Evolutionary conservation across 2,888 invertebrate genomes (phyloP).

Genomic region (Neoascia interrupta): DNA sequence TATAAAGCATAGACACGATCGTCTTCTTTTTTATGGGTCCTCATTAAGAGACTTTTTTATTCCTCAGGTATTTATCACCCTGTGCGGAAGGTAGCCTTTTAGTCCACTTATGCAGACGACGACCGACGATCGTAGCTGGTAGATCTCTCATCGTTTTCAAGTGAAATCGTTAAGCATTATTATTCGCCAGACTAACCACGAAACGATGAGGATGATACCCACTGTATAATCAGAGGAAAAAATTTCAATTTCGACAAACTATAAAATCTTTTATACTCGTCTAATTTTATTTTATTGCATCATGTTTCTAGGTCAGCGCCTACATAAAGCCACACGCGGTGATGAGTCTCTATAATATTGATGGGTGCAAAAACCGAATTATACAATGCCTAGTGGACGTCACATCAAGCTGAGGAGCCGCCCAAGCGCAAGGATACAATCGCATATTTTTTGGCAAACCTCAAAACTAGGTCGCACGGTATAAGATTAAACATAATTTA

Average conservation of each 20-base stretch:
- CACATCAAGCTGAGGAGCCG: neutral
- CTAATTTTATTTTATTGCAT: conserved; percentile 53
- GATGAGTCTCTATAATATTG: conserved; percentile 32
- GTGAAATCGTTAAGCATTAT: neutral
- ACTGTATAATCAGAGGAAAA: too few relatives aligned
- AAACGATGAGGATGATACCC: too few relatives aligned
- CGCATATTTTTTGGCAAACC: neutral
- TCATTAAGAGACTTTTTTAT: conserved; percentile 25
- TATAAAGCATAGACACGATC: neutral
- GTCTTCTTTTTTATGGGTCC: conserved; percentile 2
- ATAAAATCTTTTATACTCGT: conserved; percentile 29
- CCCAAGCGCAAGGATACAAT: neutral
- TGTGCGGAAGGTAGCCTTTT: neutral
- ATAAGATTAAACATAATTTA: neutral
- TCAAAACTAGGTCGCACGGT: conserved; percentile 10
- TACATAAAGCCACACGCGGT: conserved; percentile 32
- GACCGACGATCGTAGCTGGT: neutral
- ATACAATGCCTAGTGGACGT: conserved; percentile 14
- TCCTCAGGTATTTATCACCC: neutral
- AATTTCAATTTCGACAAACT: conserved; percentile 11
- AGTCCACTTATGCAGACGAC: conserved; percentile 8
- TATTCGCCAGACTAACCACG: neutral
- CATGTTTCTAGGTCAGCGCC: conserved; percentile 50
- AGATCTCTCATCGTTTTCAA: conserved; percentile 3
- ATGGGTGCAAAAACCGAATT: conserved; percentile 21